phyloP scores from a whole-genome alignment of 2,888 invertebrate species.

The Zaprionus lineosus region DNA sequence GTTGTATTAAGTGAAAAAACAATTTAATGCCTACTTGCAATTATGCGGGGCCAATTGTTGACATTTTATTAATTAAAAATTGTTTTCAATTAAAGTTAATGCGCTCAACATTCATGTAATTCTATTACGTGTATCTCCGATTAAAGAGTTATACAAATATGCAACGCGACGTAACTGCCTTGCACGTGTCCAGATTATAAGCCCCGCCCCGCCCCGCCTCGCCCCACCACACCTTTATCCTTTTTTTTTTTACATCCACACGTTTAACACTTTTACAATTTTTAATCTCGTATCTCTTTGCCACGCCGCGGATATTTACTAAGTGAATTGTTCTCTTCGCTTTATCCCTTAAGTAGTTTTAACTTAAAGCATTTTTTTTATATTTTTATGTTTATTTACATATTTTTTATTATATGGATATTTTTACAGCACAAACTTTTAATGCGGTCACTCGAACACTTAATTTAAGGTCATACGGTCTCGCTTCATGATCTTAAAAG shows the following conservation, averaged over 20 bases:
- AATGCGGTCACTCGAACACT: slow-evolving; percentile 21
- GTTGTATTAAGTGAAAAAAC: slow-evolving; percentile 23
- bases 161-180: not conserved
- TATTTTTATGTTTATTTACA: not conserved
- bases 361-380: not conserved
- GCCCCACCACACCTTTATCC: not conserved
- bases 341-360: no score
- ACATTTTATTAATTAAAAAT: slow-evolving; percentile 77
- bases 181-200: not conserved
- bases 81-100: slow-evolving; percentile 73
- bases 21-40: slow-evolving; percentile 62
- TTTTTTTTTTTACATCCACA: not conserved
- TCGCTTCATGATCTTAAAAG: no score
- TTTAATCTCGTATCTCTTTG: no score
- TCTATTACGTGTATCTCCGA: slow-evolving; percentile 58
- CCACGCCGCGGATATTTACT: no score
- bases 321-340: no score
- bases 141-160: slow-evolving; percentile 52
- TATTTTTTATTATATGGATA: slow-evolving; percentile 24
- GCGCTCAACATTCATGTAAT: slow-evolving; percentile 69
- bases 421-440: slow-evolving; percentile 2
- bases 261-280: not conserved
- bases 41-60: slow-evolving; percentile 61
- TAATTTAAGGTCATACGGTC: no score
- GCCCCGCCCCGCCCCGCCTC: not conserved